Evolutionary conservation across 2,113 vertebrate genomes (phyloP), one percentile per base, ranked within the genome.

Genomic region (Mandrillus leucophaeus): DNA sequence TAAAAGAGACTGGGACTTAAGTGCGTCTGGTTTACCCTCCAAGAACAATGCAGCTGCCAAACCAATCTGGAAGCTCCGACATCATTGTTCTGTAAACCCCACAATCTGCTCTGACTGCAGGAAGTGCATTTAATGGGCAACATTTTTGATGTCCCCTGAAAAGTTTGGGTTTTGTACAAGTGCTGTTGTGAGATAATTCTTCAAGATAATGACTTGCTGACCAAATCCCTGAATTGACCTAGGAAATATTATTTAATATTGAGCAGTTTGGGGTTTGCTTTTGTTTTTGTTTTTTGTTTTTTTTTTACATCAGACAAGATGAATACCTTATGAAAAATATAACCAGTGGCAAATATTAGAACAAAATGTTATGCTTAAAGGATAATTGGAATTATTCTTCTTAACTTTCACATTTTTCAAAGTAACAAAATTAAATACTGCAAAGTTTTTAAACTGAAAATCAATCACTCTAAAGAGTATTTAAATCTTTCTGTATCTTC

Each of bases 21-120:
- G 99, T 99, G 99, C 99, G 99, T 99, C 99, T 99, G 99, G 98
- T 98, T 99, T 99, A 98, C 99, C 98, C 99, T 99, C 97, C 0
- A 98, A 99, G 99, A 99, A 99, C 99, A 99, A 99, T 98, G 99
- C 98, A 99, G 99, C 99, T 99, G 99, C 98, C 98, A 99, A 99
- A 98, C 98, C 99, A 99, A 99, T 99, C 99, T 99, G 99, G 99
- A 99, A 99, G 98, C 98, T 99, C 98, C 99, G 98, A 98, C 98
- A 98, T 99, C 98, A 99, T 99, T 99, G 99, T 99, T 99, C 99
- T 97, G 96, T 97, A 96, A 98, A 98, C 98, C 95, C 97, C 98
- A 98, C 99, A 98, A 99, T 98, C 98, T 98, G 99, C 99, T 99
- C 99, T 98, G 99, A 99, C 99, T 98, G 96, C 98, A 99, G 98